Percentiles rank a stretch among this genome's conserved stretches.
phyloP scores from a whole-genome alignment of 2,888 invertebrate genomes.

The Acleris holmiana region DNA sequence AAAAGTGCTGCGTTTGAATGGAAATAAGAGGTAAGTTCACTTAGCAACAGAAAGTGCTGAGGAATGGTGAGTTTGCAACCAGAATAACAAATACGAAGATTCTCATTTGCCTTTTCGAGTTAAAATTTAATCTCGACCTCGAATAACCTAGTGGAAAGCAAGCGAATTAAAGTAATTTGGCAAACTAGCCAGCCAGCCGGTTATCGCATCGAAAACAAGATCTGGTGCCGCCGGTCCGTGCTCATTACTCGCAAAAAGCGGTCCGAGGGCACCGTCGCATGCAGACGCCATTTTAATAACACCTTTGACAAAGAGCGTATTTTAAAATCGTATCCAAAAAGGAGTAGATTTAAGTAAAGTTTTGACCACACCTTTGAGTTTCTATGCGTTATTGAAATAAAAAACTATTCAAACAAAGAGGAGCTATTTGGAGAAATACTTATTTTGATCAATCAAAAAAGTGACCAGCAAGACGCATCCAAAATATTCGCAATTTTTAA shows the following conservation, averaged over 20 bases:
- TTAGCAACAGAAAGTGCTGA: conserved; percentile 2
- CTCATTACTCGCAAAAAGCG: conserved; percentile 58
- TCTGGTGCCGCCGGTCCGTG: conserved; percentile 48
- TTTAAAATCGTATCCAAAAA: no score
- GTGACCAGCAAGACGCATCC: not conserved
- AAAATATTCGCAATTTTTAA: conserved; percentile 26
- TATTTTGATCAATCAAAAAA: no score
- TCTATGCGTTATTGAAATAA: no score
- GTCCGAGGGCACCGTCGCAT: conserved; percentile 47
- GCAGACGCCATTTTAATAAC: conserved; percentile 58
- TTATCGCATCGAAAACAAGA: conserved; percentile 54
- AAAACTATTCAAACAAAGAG: no score
- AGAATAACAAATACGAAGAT: conserved; percentile 5
- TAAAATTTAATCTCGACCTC: conserved; percentile 17
- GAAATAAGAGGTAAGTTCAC: not conserved
- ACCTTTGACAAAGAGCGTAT: not conserved
- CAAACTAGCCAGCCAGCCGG: conserved; percentile 40
- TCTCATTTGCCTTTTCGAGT: conserved; percentile 16
- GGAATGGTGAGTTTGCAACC: not conserved
- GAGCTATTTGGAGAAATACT: no score
- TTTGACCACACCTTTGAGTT: no score
- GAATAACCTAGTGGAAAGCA: conserved; percentile 36
- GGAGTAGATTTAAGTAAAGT: no score
- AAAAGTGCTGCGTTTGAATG: conserved; percentile 15
- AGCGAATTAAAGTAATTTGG: conserved; percentile 33